Conservation (phyloP, 2,888 invertebrate species). For the Hermaeophaga mercurialis region DNA sequence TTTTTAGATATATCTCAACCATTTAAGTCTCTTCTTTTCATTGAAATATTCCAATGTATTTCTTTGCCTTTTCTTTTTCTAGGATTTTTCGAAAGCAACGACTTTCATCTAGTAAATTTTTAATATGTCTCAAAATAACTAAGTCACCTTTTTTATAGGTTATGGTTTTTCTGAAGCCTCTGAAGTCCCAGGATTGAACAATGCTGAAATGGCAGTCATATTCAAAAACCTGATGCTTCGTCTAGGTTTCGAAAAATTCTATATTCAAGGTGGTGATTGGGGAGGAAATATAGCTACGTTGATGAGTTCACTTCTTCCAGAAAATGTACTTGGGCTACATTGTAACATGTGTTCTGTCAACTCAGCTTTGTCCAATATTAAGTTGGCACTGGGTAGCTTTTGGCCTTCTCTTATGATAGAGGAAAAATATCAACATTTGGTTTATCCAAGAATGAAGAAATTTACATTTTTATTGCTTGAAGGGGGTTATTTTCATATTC, state of each 20-base stretch:
- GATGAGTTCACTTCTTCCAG: constrained; percentile 70
- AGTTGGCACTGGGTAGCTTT: constrained; percentile 31
- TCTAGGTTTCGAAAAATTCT: constrained; percentile 70
- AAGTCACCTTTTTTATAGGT: constrained; percentile 24
- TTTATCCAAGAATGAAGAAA: constrained; percentile 61
- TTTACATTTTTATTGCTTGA: constrained; percentile 59
- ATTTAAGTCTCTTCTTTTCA: no score
- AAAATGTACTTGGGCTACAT: constrained; percentile 63
- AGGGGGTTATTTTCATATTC: constrained; percentile 73
- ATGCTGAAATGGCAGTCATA: constrained; percentile 63
- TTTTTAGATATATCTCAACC: no score
- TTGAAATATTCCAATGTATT: no score
- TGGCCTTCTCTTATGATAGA: constrained; percentile 56
- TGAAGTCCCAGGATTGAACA: constrained; percentile 65
- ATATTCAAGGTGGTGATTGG: constrained; percentile 84
- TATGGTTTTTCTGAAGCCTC: constrained; percentile 59
- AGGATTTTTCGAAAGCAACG: no score
- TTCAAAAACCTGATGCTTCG: constrained; percentile 73
- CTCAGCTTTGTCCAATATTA: constrained; percentile 26
- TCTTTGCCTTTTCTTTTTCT: no score
- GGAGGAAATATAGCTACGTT: constrained; percentile 68
- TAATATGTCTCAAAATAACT: no score
- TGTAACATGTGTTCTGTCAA: constrained; percentile 60
- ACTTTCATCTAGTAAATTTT: no score
- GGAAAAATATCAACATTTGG: constrained; percentile 57